Conservation (phyloP, 1,140 invertebrate species). For the Panagrolaimus sp. region DNA sequence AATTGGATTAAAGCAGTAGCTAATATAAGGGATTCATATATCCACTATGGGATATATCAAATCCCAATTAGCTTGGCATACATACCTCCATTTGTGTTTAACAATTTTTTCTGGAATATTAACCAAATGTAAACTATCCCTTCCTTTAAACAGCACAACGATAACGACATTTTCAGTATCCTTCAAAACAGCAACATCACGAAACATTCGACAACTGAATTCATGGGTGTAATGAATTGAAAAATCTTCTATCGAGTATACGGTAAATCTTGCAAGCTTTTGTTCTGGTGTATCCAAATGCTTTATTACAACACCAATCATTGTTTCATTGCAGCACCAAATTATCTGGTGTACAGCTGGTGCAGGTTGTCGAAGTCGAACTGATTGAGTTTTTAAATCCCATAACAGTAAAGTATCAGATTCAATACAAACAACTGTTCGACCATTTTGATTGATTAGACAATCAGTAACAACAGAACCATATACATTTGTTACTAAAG, state of each 20-base stretch:
- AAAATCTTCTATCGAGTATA: conserved; percentile 39
- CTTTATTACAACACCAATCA: conserved; percentile 38
- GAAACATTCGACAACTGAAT: conserved; percentile 41
- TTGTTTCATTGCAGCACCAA: conserved; percentile 63
- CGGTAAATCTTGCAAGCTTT: conserved; percentile 37
- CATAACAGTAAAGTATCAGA: conserved; percentile 85
- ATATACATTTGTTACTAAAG: conserved; percentile 80
- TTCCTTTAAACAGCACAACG: conserved; percentile 37
- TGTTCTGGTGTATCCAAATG: conserved; percentile 49
- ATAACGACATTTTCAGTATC: conserved; percentile 39
- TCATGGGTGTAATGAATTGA: conserved; percentile 41
- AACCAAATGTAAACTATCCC: conserved; percentile 38
- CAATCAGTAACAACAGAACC: conserved; percentile 91
- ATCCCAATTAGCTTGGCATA: background rate
- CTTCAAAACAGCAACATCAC: conserved; percentile 32
- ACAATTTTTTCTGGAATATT: conserved; percentile 40
- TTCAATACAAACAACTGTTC: conserved; percentile 77
- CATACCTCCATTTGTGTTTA: conserved; percentile 54
- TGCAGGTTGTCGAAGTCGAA: conserved; percentile 68
- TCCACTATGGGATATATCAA: no score
- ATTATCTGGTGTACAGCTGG: conserved; percentile 77
- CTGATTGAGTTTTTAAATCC: conserved; percentile 76
- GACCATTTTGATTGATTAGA: conserved; percentile 74
- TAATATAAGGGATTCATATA: background rate
- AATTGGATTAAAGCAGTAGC: conserved; percentile 11